Evolutionary conservation across 2,113 vertebrate species (phyloP).

Genomic region (Monopterus albus): DNA sequence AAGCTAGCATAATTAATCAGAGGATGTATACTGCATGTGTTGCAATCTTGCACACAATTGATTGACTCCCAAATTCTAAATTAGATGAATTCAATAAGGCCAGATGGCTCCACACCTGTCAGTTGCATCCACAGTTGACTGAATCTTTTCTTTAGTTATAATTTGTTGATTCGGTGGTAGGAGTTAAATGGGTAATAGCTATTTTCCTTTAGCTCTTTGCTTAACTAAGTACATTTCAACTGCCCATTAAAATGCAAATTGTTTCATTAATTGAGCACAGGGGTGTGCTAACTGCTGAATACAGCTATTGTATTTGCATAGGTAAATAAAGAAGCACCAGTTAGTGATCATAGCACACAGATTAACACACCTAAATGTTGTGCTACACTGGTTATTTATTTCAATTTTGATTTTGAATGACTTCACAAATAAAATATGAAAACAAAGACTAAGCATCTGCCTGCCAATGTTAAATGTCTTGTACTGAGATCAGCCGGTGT

Average conservation of each 20-base stretch:
- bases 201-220: slow-evolving; percentile 57
- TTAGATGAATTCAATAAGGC: slow-evolving; percentile 21
- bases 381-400: slow-evolving; percentile 10
- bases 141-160: slow-evolving; percentile 28
- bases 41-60: not conserved
- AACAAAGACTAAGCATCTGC: not conserved
- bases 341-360: slow-evolving; percentile 48
- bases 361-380: slow-evolving; percentile 31
- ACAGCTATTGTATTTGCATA: slow-evolving; percentile 56
- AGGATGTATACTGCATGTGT: not conserved
- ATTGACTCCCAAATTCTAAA: not conserved
- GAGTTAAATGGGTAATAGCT: slow-evolving; percentile 34
- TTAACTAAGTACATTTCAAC: slow-evolving; percentile 64
- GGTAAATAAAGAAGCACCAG: slow-evolving; percentile 62
- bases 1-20: slow-evolving; percentile 10
- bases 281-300: slow-evolving; percentile 54
- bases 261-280: slow-evolving; percentile 63
- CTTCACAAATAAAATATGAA: slow-evolving; percentile 2
- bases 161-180: slow-evolving; percentile 24
- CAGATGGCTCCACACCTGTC: slow-evolving; percentile 40
- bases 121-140: slow-evolving; percentile 11
- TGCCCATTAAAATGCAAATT: slow-evolving; percentile 74
- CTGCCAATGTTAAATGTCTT: not conserved
- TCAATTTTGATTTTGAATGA: slow-evolving; percentile 8
- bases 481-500: not conserved